Percentiles rank a stretch among this genome's conserved stretches.
Conservation (phyloP, 2,888 invertebrate genomes). For the Meteorus colon region DNA sequence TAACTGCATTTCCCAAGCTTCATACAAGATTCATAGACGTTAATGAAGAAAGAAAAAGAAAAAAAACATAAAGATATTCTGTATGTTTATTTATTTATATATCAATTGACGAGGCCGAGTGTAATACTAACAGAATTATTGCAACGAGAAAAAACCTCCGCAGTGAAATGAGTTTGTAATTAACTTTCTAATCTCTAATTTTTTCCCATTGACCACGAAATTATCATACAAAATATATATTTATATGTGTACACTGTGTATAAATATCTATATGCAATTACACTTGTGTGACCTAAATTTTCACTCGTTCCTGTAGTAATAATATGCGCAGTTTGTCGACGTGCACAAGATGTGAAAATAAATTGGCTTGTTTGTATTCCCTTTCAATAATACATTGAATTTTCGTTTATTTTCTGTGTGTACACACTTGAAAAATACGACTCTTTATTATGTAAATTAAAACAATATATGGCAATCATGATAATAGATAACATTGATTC, state of each 20-base stretch:
- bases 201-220: slow-evolving; percentile 41
- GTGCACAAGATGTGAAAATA: slow-evolving; percentile 19
- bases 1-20: neutral
- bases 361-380: slow-evolving; percentile 13
- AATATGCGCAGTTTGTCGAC: slow-evolving; percentile 27
- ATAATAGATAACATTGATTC: neutral
- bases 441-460: neutral
- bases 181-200: slow-evolving; percentile 48
- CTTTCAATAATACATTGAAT: slow-evolving; percentile 28
- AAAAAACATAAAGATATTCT: neutral
- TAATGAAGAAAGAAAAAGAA: too few species aligned
- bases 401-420: slow-evolving; percentile 9
- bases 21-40: neutral
- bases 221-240: slow-evolving; percentile 38
- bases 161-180: slow-evolving; percentile 38
- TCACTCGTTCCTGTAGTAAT: slow-evolving; percentile 33
- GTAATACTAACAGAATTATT: slow-evolving; percentile 6
- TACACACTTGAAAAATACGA: neutral
- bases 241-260: neutral
- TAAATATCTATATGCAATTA: neutral
- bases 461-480: neutral
- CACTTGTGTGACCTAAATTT: slow-evolving; percentile 45
- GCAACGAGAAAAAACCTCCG: neutral
- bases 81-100: neutral
- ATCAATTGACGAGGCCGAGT: neutral